Evolutionary conservation across 2,888 invertebrate genomes (phyloP).

Genomic region (Eilema caniola): DNA sequence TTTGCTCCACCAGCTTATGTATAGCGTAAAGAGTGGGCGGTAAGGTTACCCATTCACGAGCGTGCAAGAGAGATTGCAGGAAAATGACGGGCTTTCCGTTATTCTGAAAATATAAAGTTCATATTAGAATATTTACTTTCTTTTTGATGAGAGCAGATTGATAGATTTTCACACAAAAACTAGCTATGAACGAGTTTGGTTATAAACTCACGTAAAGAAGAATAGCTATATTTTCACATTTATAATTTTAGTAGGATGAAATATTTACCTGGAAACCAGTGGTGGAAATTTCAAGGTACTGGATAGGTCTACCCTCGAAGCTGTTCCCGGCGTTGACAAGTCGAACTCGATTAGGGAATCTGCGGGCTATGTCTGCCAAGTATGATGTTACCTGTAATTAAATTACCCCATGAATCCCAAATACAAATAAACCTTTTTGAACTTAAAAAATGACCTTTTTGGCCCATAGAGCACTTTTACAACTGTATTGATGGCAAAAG

Average conservation of each 20-base stretch:
- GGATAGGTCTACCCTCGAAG: constrained; percentile 17
- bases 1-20: constrained; percentile 87
- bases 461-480: too few relatives aligned
- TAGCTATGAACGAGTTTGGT: background rate
- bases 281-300: constrained; percentile 21
- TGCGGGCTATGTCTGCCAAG: constrained; percentile 12
- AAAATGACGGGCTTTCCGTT: constrained; percentile 85
- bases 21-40: constrained; percentile 89
- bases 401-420: background rate
- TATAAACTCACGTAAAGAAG: too few relatives aligned
- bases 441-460: background rate
- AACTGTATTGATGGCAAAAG: too few relatives aligned
- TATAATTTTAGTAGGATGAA: too few relatives aligned
- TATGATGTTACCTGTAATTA: constrained; percentile 11
- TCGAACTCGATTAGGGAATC: constrained; percentile 13
- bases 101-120: constrained; percentile 54
- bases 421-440: too few relatives aligned
- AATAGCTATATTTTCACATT: too few relatives aligned
- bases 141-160: background rate
- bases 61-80: constrained; percentile 88
- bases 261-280: constrained; percentile 13
- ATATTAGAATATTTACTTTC: background rate
- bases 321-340: constrained; percentile 18
- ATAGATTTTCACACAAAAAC: too few relatives aligned
- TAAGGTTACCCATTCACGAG: constrained; percentile 91